Base-by-base conservation (phyloP, 2,113 vertebrate genomes). In the Dipodomys stephensi region DNA sequence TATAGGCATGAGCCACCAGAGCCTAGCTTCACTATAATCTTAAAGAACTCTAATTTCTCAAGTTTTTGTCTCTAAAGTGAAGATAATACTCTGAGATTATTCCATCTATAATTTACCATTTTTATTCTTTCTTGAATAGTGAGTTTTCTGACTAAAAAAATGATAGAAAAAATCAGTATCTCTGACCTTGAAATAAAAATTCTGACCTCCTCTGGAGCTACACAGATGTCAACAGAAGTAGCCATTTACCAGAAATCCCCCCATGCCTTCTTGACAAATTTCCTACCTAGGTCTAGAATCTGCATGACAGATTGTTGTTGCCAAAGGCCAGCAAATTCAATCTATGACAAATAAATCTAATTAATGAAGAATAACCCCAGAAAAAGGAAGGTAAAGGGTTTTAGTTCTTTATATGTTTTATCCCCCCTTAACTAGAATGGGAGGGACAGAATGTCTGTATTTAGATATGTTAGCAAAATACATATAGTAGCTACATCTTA, bases 101-200 rank as follows among this genome's bases (percentile, higher is more conserved):
- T 72, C 18, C 23, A 46, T 62, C 19, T n/a, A 5, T 57, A 87
- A 74, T 60, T 91, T 81, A 80, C 30, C 76, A 65, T 67, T 76
- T 53, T 85, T 91, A 2, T 78, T 88, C 30, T 72, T 79, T 74
- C 16, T 1, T 79, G 27, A 44, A 62, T n/a, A 81, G 12, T 83
- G 32, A 89, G 30, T 92, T 81, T 68, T 30, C 22, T 39, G 46
- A 19, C n/a, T n/a, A n/a, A n/a, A n/a, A n/a, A n/a, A n/a, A n/a
- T n/a, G n/a, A n/a, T n/a, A n/a, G n/a, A n/a, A n/a, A n/a, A 90
- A 92, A 93, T 90, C 15, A 82, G 7, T 49, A 67, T 79, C 46
- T 72, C 60, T 80, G n/a, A n/a, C 69, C 83, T 95, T 83, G 49
- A 94, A 85, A 83, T 94, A 16, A 72, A 94, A 86, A 76, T 27